These are phyloP conservation scores for Notamacropus eugenii DNA, from an alignment of 2,797 vertebrate genomes.

Conservation along the genomic window DNA sequence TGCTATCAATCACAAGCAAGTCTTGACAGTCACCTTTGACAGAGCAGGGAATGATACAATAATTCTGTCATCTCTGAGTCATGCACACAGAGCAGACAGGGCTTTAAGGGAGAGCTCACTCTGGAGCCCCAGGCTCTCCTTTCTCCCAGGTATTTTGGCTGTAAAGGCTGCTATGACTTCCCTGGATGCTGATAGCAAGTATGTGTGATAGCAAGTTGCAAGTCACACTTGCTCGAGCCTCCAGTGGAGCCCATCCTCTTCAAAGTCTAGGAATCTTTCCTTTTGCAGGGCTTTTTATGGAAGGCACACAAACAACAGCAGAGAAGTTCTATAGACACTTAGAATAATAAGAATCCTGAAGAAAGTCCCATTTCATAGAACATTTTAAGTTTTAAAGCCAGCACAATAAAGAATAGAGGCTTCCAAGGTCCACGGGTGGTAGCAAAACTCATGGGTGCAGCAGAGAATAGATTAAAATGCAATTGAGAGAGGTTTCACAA, in stretches of 20 bases:
- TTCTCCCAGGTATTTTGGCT: background rate
- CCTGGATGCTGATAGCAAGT: background rate
- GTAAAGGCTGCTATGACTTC: background rate
- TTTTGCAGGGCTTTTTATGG: background rate
- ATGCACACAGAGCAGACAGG: background rate
- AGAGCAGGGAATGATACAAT: slow-evolving; percentile 25
- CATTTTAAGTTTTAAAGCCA: background rate
- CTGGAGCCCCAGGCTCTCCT: background rate
- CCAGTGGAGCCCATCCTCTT: background rate
- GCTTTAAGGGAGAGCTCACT: background rate
- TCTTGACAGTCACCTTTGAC: slow-evolving; percentile 26
- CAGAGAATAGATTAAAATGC: background rate
- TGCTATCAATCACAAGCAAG: background rate
- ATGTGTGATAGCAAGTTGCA: background rate
- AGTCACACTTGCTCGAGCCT: background rate
- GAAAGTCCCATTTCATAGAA: background rate
- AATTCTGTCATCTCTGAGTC: background rate
- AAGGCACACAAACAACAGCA: background rate
- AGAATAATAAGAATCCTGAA: background rate
- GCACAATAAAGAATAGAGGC: background rate
- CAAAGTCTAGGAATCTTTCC: background rate
- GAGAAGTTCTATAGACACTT: background rate
- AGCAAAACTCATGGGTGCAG: background rate
- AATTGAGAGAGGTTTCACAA: background rate
- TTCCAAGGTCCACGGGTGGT: background rate